Base-by-base conservation (phyloP, 2,113 vertebrate species). In the Antigone vipio region DNA sequence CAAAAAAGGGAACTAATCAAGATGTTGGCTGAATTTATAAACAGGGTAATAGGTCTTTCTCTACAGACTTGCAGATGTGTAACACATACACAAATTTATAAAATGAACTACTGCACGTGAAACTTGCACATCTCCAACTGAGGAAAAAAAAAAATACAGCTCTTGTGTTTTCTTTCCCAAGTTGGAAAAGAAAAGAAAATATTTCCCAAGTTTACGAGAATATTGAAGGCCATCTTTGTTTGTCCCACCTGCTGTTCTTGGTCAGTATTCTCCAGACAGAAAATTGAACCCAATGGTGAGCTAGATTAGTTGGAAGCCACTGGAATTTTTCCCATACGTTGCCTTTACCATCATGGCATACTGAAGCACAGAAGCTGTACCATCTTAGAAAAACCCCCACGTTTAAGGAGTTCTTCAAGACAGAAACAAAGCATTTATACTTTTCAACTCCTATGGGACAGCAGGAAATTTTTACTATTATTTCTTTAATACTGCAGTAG, bases 201-300 rank as follows among this genome's bases (percentile, higher is more conserved):
- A 53, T 34, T n/a, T 5, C 5, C 18, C 6, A 52, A 30, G 35
- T 30, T 83, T 23, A 76, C 80, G 45, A 44, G 89, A 79, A 78
- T 38, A 80, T 5, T 38, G 62, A 59, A 11, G 11, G 30, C 2
- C 5, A 38, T 53, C 15, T 23, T 23, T 40, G 5, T 52, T 62
- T 59, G 21, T 47, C 30, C 13, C 24, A 62, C 8, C 12, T 82
- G 30, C 29, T 84, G n/a, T 9, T 53, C 42, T 30, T n/a, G 20
- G 17, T 26, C 60, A 71, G 9, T 20, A 16, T 62, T 81, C 20
- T 59, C 47, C 19, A 67, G 34, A 32, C 6, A 44, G 44, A 5
- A 83, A 16, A 9, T 38, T 49, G 23, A 62, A 82, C 7, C 4
- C 4, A 21, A 1, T 0, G 0, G 16, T 49, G 56, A 94, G 30